Evolutionary conservation across 2,797 vertebrate species (phyloP).

Genomic region (Clarias pachynema): DNA sequence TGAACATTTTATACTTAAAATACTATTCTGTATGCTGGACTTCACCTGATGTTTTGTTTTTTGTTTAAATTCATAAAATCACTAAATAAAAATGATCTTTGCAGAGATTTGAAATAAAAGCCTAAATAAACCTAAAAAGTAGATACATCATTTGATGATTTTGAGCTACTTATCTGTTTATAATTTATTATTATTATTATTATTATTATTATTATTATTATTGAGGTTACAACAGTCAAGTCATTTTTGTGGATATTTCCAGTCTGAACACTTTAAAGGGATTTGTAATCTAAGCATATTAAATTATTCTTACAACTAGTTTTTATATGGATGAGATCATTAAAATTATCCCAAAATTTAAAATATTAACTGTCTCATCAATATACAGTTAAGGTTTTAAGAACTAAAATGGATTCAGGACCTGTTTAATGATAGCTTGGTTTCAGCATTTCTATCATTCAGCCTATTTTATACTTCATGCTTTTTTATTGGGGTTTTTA

Average conservation of each 20-base stretch:
- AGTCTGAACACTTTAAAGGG: background rate
- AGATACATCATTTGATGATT: background rate
- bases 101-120: background rate
- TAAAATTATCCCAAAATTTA: background rate
- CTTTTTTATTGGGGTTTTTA: background rate
- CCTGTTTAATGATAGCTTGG: background rate
- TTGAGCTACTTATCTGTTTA: background rate
- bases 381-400: background rate
- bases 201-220: background rate
- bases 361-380: background rate
- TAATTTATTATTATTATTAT: too few relatives aligned
- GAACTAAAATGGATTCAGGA: background rate
- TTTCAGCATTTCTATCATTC: background rate
- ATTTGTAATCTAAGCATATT: background rate
- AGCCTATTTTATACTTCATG: background rate
- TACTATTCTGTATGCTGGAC: constrained; percentile 44
- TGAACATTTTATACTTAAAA: constrained; percentile 61
- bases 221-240: background rate
- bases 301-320: background rate
- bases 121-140: background rate
- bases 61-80: background rate
- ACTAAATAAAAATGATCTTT: background rate
- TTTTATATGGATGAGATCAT: background rate
- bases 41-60: background rate
- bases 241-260: background rate